Conservation (phyloP, 2,797 vertebrate species). For the Cephalopachus bancanus region DNA sequence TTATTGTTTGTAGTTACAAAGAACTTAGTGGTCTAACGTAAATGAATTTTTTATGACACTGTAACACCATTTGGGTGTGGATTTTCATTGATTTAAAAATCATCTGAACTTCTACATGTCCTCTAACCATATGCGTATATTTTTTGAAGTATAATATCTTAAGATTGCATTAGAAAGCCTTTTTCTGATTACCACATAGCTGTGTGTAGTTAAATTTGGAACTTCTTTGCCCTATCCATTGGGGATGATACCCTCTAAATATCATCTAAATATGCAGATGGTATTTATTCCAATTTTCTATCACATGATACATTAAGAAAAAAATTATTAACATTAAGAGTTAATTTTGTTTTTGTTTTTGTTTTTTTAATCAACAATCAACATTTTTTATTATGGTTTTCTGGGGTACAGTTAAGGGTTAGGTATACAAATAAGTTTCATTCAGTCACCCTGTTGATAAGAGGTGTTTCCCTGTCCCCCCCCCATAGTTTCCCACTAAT, state of each 20-base stretch:
- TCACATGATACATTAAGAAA: not conserved
- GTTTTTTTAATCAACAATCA: no score
- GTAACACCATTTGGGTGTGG: not conserved
- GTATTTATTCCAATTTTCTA: not conserved
- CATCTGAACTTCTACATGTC: not conserved
- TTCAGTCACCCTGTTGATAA: no score
- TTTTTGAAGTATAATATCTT: not conserved
- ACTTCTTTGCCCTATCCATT: not conserved
- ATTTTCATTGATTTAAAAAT: conserved; percentile 27
- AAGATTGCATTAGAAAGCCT: not conserved
- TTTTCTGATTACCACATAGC: not conserved
- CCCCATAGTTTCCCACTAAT: no score
- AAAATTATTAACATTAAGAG: not conserved
- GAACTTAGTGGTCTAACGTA: not conserved
- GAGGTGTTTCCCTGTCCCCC: no score
- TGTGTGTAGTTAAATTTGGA: not conserved
- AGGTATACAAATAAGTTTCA: no score
- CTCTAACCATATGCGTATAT: not conserved
- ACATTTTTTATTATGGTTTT: no score
- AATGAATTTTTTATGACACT: conserved; percentile 6
- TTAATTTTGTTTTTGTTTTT: not conserved
- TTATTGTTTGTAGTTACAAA: not conserved
- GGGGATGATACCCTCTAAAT: not conserved
- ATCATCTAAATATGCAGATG: not conserved
- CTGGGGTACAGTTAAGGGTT: no score